Evolutionary conservation across 92 coral and sea anemone genomes (phyloP).

Genomic region (Zoanthus sociatus): DNA sequence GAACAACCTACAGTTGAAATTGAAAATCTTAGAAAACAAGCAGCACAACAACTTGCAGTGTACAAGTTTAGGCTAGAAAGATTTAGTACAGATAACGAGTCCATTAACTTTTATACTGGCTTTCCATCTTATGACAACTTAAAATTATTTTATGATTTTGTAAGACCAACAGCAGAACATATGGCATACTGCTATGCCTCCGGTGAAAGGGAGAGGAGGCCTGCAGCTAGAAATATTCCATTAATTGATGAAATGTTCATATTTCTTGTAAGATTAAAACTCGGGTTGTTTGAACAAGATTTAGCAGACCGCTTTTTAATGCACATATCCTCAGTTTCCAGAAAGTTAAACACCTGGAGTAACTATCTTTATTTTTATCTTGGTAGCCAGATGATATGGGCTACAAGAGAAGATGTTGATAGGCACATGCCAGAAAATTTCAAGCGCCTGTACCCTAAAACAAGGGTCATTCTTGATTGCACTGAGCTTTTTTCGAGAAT

Average conservation of each 20-base stretch:
- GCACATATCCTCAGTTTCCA: constrained; percentile 9
- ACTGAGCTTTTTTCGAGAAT: constrained; percentile 34
- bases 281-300: constrained; percentile 3
- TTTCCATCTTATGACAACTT: neutral
- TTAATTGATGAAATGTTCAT: neutral
- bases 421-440: no score
- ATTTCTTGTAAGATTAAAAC: neutral
- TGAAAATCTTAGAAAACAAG: no score
- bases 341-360: constrained; percentile 19
- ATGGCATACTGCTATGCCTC: neutral
- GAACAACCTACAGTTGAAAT: neutral
- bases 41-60: no score
- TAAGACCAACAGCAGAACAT: neutral
- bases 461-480: no score
- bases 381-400: no score
- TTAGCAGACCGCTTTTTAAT: neutral
- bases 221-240: neutral
- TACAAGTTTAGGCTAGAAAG: neutral
- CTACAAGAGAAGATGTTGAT: no score
- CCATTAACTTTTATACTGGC: neutral
- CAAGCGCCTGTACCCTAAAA: no score
- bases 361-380: no score
- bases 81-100: neutral
- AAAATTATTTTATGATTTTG: neutral
- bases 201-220: neutral